These are phyloP conservation scores for Paralvinella palmiformis DNA, from an alignment of 1,140 invertebrate species.

Conservation along the genomic window DNA sequence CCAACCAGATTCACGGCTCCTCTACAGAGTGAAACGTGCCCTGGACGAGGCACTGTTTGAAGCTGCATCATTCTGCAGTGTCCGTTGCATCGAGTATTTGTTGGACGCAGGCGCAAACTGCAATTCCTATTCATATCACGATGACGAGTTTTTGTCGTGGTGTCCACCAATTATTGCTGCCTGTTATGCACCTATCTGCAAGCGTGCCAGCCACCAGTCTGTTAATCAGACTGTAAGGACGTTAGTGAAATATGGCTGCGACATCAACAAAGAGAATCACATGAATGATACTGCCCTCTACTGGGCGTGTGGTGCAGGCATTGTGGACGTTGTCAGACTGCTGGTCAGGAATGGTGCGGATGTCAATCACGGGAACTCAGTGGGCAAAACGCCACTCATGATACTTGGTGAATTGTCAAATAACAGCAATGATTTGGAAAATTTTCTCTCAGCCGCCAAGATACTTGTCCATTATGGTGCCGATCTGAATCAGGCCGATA, in stretches of 20 bases:
- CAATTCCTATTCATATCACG: background rate
- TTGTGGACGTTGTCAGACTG: background rate
- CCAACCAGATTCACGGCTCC: background rate
- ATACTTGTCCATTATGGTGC: no score
- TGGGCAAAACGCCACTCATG: background rate
- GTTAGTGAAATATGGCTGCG: background rate
- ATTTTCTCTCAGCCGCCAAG: no score
- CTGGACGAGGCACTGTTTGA: slow-evolving; percentile 7
- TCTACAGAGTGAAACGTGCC: slow-evolving; percentile 1
- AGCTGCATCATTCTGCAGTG: background rate
- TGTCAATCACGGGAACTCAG: background rate
- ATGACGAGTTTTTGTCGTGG: slow-evolving; percentile 11
- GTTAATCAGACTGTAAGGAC: background rate
- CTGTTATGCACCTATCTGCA: background rate
- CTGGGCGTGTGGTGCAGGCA: background rate
- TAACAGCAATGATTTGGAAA: no score
- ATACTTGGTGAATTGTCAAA: no score
- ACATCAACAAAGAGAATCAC: background rate
- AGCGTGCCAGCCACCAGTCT: background rate
- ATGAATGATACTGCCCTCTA: background rate
- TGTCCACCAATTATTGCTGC: slow-evolving; percentile 7
- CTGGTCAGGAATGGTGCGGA: slow-evolving; percentile 4
- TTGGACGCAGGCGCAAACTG: background rate
- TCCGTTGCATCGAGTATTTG: background rate
- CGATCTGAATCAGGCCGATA: no score